These are phyloP conservation scores for Ostrea denselamellosa DNA, from an alignment of 1,140 invertebrate species.

Conservation along the genomic window DNA sequence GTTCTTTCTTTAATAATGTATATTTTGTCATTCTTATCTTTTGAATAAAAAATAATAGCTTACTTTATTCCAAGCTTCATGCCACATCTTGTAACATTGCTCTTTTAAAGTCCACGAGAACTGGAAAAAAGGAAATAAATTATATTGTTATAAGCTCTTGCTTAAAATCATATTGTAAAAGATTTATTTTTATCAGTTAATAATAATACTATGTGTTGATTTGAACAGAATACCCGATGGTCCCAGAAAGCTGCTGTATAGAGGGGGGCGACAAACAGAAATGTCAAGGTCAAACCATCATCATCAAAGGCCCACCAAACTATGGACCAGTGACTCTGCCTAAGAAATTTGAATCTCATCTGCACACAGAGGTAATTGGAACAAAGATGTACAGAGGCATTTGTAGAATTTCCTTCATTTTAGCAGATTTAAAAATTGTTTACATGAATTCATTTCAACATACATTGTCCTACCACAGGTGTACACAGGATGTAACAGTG, in stretches of 20 bases:
- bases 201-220: background rate
- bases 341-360: constrained; percentile 29
- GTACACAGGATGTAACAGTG: too few relatives aligned
- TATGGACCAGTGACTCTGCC: constrained; percentile 35
- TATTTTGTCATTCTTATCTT: too few relatives aligned
- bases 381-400: background rate
- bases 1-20: too few relatives aligned
- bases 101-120: too few relatives aligned
- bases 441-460: too few relatives aligned
- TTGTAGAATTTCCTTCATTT: background rate
- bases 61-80: too few relatives aligned
- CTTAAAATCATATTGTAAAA: background rate
- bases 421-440: background rate
- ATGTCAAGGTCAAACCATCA: constrained; percentile 49
- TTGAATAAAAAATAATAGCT: too few relatives aligned
- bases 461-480: too few relatives aligned
- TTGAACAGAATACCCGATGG: constrained; percentile 51
- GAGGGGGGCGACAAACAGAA: constrained; percentile 48
- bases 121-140: too few relatives aligned
- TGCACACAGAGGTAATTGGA: constrained; percentile 3
- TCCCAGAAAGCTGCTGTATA: constrained; percentile 58
- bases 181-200: background rate
- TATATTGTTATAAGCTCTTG: background rate
- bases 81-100: too few relatives aligned
- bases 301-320: constrained; percentile 49